Base-by-base conservation (phyloP, 2,888 invertebrate genomes). In the Bellardia pandia region DNA sequence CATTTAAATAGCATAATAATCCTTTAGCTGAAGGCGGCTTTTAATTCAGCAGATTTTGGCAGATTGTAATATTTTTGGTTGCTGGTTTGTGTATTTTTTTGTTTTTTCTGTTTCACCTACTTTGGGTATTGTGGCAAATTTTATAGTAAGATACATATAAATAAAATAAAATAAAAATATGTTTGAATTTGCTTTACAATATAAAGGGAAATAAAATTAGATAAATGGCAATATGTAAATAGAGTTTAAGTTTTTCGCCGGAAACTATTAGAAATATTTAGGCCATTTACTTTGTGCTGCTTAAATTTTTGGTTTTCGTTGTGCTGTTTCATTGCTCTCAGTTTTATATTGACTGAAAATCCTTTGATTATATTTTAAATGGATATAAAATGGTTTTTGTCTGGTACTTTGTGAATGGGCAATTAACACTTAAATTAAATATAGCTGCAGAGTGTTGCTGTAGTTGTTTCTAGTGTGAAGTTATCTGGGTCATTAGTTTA, bases 21-120 rank as follows among this genome's bases (percentile, higher is more conserved):
- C 75, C 79, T 79, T 79, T 79, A 42, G 85, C 85, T 33, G 13
- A 37, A 68, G 83, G 62, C 76, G 62, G 69, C 16, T 53, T 83
- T 74, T 66, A 37, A 37, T 37, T 5, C 14, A 37, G 14, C 56
- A 37, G 37, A 33, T n/a, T 68, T 68, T 79, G 60, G 48, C 37
- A 74, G 42, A 66, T 56, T 53, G 33, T 42, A 80, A 62, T 53
- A 80, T 53, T 80, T 71, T 80, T 64, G 30, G 33, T 69, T n/a
- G n/a, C 8, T 53, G 8, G 42, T 45, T 62, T 40, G 7, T 40
- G 40, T 42, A 4, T n/a, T 53, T 23, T 23, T 53, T 11, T n/a
- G 14, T 8, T n/a, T 9, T 9, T 9, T 48, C n/a, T 30, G n/a
- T 62, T 77, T 53, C 66, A 66, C 14, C 48, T 64, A 53, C 53